Conservation (phyloP, 2,797 vertebrate species). For the Varecia variegata region DNA sequence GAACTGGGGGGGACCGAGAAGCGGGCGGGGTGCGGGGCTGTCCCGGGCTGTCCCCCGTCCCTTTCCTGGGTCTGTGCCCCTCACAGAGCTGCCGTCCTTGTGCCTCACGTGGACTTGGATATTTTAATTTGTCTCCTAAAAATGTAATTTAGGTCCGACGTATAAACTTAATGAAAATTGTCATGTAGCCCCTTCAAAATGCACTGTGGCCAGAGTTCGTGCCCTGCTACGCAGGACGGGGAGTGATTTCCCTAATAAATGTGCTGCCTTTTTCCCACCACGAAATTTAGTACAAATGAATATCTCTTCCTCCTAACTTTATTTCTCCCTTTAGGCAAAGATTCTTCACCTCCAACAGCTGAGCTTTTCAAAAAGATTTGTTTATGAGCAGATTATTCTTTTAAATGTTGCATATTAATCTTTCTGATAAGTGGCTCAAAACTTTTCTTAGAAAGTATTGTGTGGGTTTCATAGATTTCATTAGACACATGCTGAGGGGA, state of each 20-base stretch:
- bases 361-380: constrained; percentile 3
- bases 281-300: background rate
- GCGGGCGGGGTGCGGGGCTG: no score
- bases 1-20: no score
- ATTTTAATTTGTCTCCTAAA: background rate
- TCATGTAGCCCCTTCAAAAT: background rate
- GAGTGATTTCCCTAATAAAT: background rate
- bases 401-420: background rate
- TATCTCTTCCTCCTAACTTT: fast-evolving
- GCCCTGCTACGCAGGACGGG: fast-evolving
- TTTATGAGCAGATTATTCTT: background rate
- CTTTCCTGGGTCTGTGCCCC: no score
- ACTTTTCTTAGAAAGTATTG: background rate
- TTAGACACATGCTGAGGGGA: background rate
- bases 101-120: background rate
- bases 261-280: background rate
- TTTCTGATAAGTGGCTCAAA: constrained; percentile 31
- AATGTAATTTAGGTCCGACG: background rate
- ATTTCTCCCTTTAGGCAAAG: background rate
- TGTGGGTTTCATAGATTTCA: background rate
- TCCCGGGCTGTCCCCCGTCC: no score
- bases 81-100: background rate
- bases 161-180: fast-evolving
- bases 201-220: no score
- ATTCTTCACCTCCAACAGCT: background rate